phyloP scores from a whole-genome alignment of 2,888 invertebrate species.

The Epinotia brunnichana region DNA sequence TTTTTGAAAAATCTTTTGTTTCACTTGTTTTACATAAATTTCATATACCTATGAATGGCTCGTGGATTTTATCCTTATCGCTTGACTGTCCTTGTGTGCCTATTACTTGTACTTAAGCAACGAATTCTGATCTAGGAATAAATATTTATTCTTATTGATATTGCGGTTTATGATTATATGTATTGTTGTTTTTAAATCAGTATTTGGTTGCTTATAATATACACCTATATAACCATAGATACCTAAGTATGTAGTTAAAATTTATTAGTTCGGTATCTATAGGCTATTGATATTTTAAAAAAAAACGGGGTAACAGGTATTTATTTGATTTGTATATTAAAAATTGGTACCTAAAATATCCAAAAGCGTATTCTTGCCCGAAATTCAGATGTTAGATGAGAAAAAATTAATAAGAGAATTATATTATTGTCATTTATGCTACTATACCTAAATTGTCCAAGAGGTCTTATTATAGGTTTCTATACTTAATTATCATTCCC shows the following conservation, averaged over 20 bases:
- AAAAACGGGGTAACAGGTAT: neutral
- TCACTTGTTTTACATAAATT: too few species aligned
- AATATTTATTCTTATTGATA: slow-evolving; percentile 18
- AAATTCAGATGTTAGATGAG: slow-evolving; percentile 19
- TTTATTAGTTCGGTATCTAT: slow-evolving; percentile 11
- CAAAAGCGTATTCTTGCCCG: slow-evolving; percentile 38
- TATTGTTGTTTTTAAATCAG: slow-evolving; percentile 15
- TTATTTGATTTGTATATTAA: neutral
- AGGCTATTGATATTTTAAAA: slow-evolving; percentile 12
- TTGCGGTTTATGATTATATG: slow-evolving; percentile 19
- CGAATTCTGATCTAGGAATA: slow-evolving; percentile 16
- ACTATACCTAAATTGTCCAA: slow-evolving; percentile 5
- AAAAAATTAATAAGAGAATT: slow-evolving; percentile 8
- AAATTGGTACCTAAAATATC: slow-evolving; percentile 10
- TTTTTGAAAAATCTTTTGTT: too few species aligned
- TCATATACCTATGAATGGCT: neutral
- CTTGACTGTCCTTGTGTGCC: neutral
- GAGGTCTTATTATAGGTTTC: neutral
- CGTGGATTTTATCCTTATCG: neutral
- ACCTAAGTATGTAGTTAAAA: slow-evolving; percentile 25
- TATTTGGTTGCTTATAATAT: slow-evolving; percentile 21
- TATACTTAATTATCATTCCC: slow-evolving; percentile 28
- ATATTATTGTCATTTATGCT: slow-evolving; percentile 1
- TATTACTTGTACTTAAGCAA: slow-evolving; percentile 4
- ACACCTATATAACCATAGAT: neutral